Evolutionary conservation across 23 tunicate species (phyloP), one percentile per base, ranked within the genome.

Genomic region (Ascidia mentula): DNA sequence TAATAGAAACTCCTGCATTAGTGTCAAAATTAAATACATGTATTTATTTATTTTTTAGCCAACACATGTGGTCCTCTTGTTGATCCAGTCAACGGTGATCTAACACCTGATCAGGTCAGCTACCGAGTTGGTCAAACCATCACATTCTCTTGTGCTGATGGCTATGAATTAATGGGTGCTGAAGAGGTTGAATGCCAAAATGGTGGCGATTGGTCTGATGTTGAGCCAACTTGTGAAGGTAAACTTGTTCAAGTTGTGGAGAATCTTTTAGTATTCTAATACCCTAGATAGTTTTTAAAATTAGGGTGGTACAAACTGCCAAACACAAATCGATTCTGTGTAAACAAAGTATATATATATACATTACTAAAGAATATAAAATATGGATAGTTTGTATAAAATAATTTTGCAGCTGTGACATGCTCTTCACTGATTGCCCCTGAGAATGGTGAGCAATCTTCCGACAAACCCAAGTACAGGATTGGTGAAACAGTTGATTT

Each of bases 151-250:
- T 82, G 87, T 36, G 87, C 74, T 12, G 60, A 17, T 32, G 87
- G 87, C 20, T 82, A 45, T 65, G 74, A 74, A 32, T 45, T 82
- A 9, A 76, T 74, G 12, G 87, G 87, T 0, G 79, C 72, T 15
- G 80, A 74, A 18, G 53, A 65, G 40, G 87, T 76, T 34, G 6
- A 72, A 0, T 82, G 87, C 37, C 42, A 74, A 59, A 31, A 28
- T 3, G 72, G 74, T 36, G 87, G 87, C 9, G 74, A 35, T 53
- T 74, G 75, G 73, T 40, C 87, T 5, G 87, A 82, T 0, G 42
- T 28, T 37, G 36, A 30, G 13, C 87, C 87, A 46, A 82, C 74
- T 18, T 82, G 87, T 45, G 87, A 82, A 74, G 87, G 87, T 82
- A 69, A 69, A 9, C 32, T 12, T n/a, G n/a, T n/a, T n/a, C n/a